A percentile compares a stretch with the other conserved stretches of the same genome.
These are phyloP conservation scores for Gadus chalcogrammus DNA, from an alignment of 2,113 vertebrate genomes.

Conservation along the genomic window DNA sequence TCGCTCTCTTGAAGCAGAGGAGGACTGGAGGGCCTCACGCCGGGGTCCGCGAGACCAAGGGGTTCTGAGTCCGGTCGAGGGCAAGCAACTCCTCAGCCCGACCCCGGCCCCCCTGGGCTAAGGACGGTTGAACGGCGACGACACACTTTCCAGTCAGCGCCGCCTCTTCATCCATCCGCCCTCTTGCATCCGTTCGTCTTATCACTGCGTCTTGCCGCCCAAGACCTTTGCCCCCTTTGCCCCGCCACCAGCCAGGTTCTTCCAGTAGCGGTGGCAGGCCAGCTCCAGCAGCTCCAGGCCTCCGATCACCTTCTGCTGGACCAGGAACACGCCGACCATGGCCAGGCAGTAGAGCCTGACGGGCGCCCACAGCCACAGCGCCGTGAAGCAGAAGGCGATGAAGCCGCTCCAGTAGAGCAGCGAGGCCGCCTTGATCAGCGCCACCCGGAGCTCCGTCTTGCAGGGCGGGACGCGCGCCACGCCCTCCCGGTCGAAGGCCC, in stretches of 20 bases:
- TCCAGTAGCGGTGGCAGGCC: conserved; percentile 80
- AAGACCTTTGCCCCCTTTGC: background rate
- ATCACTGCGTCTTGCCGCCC: too few relatives aligned
- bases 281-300: conserved; percentile 92
- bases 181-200: too few relatives aligned
- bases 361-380: conserved; percentile 78
- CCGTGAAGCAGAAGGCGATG: conserved; percentile 66
- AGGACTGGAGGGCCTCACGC: too few relatives aligned
- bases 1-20: background rate
- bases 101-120: too few relatives aligned
- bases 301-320: conserved; percentile 83
- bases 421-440: conserved; percentile 79
- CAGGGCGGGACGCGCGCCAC: conserved; percentile 80
- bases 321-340: conserved; percentile 72
- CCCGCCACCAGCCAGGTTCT: conserved; percentile 24
- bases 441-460: conserved; percentile 88
- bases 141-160: background rate
- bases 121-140: too few relatives aligned
- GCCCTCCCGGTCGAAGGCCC: conserved; percentile 70
- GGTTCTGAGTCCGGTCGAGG: background rate
- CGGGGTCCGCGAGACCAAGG: too few relatives aligned
- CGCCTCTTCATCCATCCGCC: background rate
- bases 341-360: conserved; percentile 80
- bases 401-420: conserved; percentile 89
- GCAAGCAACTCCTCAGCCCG: too few relatives aligned